Conservation (phyloP, 2,113 vertebrate genomes). For the Ammodytes marinus region DNA sequence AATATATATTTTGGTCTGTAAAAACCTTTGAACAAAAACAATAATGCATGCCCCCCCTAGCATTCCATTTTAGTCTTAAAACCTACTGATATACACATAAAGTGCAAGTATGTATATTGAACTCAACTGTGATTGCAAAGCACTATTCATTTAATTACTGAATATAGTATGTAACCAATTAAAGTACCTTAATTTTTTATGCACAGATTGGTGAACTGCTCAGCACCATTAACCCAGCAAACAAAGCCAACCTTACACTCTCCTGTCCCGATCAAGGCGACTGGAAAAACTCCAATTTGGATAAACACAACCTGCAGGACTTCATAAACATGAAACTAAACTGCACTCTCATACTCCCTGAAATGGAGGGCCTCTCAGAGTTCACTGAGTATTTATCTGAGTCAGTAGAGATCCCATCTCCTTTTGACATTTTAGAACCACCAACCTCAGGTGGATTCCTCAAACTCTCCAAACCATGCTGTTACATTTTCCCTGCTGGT, state of each 20-base stretch:
- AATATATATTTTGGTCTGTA: not conserved
- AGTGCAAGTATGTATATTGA: not conserved
- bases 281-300: constrained; percentile 97
- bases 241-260: constrained; percentile 95
- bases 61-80: not conserved
- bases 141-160: not conserved
- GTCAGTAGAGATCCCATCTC: constrained; percentile 97
- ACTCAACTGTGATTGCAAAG: not conserved
- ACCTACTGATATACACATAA: not conserved
- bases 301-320: constrained; percentile 97
- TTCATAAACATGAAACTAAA: constrained; percentile 98
- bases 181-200: constrained; percentile 2
- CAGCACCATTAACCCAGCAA: constrained; percentile 95
- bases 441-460: constrained; percentile 96
- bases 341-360: constrained; percentile 91
- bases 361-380: constrained; percentile 99
- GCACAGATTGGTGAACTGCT: constrained; percentile 95
- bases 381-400: constrained; percentile 97
- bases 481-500: constrained; percentile 97
- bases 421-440: constrained; percentile 96
- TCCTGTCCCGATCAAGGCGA: constrained; percentile 96
- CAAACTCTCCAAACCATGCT: constrained; percentile 97
- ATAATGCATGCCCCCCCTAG: not conserved
- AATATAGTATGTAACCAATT: not conserved
- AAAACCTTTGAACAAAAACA: not conserved